Base-by-base conservation (phyloP, 2,797 vertebrate species). In the Tiaroga cobitis region DNA sequence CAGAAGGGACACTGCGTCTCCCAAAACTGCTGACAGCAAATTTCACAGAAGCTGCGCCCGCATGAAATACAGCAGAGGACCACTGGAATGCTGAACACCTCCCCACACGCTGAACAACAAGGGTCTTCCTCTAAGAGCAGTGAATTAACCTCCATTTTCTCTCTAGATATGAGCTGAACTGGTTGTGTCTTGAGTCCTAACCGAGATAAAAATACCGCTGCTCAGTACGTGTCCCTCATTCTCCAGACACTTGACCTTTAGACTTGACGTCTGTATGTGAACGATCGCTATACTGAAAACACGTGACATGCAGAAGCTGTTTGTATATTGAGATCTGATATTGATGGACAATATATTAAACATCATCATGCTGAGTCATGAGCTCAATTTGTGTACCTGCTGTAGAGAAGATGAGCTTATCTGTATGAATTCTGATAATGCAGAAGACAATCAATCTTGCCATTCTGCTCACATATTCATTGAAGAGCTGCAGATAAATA, bases 401-500 rank as follows among this genome's bases (percentile, higher is more conserved):
- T 26, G 54, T 41, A 26, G 5, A 41, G 24, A 61, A 46, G 9
- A 79, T 79, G 9, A 41, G 26, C 8, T 6, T 63, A 18, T 29
- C 43, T 43, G 3, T 19, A 29, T 19, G 3, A 13, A 41, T 26
- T 59, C 10, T 72, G n/a, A 21, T 19, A 21, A 54, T 54, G 51
- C 18, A 54, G 46, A 49, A 21, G 21, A 81, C 76, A 91, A 37
- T 37, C 37, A 37, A 37, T 75, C 26, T 87, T 49, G 15, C 86
- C 80, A n/a, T 92, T 91, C 32, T 87, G 69, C 41, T 75, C 16
- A 76, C 88, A 93, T 18, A 72, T 81, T 80, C 79, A 86, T 29
- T 19, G 24, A n/a, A 80, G 87, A 87, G 89, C 81, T 80, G 72
- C 24, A 24, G 69, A 41, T 37, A 19, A 81, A 92, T n/a, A 91